Conservation (phyloP, 2,113 vertebrate genomes). For the Pelodiscus sinensis region DNA sequence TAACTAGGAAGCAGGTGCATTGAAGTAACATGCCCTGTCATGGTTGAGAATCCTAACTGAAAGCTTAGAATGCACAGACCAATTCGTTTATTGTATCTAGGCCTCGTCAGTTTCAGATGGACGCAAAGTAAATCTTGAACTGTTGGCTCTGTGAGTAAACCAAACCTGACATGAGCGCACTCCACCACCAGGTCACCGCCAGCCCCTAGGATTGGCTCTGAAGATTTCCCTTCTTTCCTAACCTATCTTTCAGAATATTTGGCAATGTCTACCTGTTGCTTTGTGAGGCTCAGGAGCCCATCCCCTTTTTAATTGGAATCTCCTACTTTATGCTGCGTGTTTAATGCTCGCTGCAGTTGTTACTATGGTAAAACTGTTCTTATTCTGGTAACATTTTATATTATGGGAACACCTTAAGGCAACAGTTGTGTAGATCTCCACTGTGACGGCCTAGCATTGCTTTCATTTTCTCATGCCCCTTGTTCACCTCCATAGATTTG, state of each 20-base stretch:
- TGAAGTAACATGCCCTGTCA: background rate
- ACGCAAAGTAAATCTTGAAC: background rate
- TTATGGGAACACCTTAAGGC: background rate
- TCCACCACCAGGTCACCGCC: background rate
- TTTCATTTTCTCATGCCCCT: background rate
- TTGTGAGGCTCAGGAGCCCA: rapidly evolving
- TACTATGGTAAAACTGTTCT: rapidly evolving
- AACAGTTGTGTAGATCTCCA: background rate
- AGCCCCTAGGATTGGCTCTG: background rate
- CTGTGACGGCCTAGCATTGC: background rate
- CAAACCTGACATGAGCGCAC: background rate
- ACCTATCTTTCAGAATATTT: background rate
- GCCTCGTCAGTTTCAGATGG: background rate
- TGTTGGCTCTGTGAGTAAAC: background rate
- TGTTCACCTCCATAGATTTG: background rate
- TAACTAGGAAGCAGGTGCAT: background rate
- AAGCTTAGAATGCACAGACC: background rate
- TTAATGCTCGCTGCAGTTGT: background rate
- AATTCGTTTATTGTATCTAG: background rate
- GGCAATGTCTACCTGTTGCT: background rate
- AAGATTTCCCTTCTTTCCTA: background rate
- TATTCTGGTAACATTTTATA: background rate
- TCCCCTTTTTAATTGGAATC: background rate
- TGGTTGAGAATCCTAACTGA: background rate
- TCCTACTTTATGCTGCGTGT: background rate